Percentiles rank a stretch among this genome's conserved stretches.
Evolutionary conservation across 2,888 invertebrate species (phyloP).

Genomic region (Mimas tiliae): DNA sequence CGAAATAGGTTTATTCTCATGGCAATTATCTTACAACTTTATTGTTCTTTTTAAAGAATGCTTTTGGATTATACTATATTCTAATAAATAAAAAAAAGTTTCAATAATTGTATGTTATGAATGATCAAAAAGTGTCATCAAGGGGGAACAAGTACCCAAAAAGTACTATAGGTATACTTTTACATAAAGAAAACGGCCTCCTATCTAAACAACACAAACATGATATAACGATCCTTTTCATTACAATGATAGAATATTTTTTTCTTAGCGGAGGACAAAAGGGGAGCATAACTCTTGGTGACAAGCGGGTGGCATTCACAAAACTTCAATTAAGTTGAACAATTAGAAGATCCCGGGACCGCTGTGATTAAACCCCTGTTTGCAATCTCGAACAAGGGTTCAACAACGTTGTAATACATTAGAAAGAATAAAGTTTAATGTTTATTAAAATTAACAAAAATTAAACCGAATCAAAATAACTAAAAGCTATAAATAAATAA

Average conservation of each 20-base stretch:
- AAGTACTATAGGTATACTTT: neutral
- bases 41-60: no score
- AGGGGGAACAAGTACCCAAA: neutral
- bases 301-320: slow-evolving; percentile 36
- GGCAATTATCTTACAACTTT: no score
- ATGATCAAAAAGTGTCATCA: neutral
- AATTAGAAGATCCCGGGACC: slow-evolving; percentile 47
- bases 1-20: neutral
- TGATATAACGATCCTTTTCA: slow-evolving; percentile 8
- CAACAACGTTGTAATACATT: neutral
- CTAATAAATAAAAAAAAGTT: no score
- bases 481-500: no score
- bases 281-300: slow-evolving; percentile 35
- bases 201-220: slow-evolving; percentile 3
- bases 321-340: slow-evolving; percentile 62
- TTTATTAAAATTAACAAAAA: no score
- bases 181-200: neutral
- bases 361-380: slow-evolving; percentile 45
- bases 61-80: no score
- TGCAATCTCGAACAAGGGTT: slow-evolving; percentile 31
- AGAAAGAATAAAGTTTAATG: neutral
- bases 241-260: neutral
- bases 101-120: no score
- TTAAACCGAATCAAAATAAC: no score
- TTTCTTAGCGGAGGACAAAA: slow-evolving; percentile 27